Percentiles rank a stretch among this genome's conserved stretches.
Evolutionary conservation across 2,113 vertebrate genomes (phyloP).

Genomic region (Gambusia affinis): DNA sequence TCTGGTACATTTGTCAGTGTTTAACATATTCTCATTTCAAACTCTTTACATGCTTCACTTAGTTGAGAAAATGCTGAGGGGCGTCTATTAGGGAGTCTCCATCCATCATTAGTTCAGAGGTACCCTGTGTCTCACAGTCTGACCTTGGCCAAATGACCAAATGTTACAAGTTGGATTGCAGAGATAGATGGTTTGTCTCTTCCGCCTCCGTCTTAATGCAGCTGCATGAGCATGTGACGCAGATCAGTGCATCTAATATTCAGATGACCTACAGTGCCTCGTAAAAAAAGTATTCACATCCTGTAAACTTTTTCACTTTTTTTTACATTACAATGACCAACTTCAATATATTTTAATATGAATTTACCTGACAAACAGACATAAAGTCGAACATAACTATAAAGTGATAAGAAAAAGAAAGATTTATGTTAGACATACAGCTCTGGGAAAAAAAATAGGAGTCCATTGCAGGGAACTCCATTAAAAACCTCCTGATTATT

Average conservation of each 20-base stretch:
- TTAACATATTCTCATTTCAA: constrained; percentile 8
- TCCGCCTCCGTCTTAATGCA: not conserved
- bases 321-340: too few relatives aligned
- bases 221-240: not conserved
- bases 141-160: not conserved
- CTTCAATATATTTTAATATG: too few relatives aligned
- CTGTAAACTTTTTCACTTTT: not conserved
- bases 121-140: not conserved
- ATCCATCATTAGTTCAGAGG: not conserved
- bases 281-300: not conserved
- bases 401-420: too few relatives aligned
- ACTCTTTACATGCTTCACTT: constrained; percentile 8
- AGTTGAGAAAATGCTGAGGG: not conserved
- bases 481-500: too few relatives aligned
- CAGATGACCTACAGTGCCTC: not conserved
- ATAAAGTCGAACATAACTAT: too few relatives aligned
- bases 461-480: too few relatives aligned
- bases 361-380: too few relatives aligned
- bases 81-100: not conserved
- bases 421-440: too few relatives aligned
- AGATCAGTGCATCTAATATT: not conserved
- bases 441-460: too few relatives aligned
- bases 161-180: not conserved
- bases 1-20: not conserved
- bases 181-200: not conserved